These are phyloP conservation scores for Condylura cristata DNA, from an alignment of 2,113 vertebrate genomes.

Conservation along the genomic window DNA sequence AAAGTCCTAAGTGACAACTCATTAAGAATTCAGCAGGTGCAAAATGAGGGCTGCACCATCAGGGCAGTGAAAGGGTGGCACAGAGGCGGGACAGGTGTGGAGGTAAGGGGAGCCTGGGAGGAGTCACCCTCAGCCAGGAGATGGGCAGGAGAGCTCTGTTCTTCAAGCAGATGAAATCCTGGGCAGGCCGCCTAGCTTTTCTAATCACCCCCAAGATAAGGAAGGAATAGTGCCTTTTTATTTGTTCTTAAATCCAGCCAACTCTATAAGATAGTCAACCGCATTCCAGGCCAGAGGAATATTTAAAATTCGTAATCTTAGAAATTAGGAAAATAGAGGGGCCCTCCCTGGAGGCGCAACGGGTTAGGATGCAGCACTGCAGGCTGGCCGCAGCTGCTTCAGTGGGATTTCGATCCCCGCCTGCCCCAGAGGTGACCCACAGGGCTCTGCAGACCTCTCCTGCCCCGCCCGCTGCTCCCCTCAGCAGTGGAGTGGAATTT, in stretches of 20 bases:
- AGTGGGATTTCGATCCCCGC: no score
- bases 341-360: no score
- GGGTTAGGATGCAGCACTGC: no score
- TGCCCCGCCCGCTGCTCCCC: no score
- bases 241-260: background rate
- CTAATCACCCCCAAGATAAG: slow-evolving; percentile 40
- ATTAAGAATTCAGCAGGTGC: background rate
- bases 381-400: no score
- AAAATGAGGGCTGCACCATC: background rate
- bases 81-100: background rate
- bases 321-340: no score
- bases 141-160: background rate
- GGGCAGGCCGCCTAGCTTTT: background rate
- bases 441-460: no score
- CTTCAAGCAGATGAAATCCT: slow-evolving; percentile 14
- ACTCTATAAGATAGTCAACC: slow-evolving; percentile 14
- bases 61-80: background rate
- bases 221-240: slow-evolving; percentile 48
- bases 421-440: no score
- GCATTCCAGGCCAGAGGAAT: background rate
- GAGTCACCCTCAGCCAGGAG: background rate
- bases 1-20: background rate
- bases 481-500: background rate
- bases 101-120: background rate
- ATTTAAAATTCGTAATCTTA: background rate